Base-by-base conservation (phyloP, 1,140 invertebrate species). In the Apis mellifera region DNA sequence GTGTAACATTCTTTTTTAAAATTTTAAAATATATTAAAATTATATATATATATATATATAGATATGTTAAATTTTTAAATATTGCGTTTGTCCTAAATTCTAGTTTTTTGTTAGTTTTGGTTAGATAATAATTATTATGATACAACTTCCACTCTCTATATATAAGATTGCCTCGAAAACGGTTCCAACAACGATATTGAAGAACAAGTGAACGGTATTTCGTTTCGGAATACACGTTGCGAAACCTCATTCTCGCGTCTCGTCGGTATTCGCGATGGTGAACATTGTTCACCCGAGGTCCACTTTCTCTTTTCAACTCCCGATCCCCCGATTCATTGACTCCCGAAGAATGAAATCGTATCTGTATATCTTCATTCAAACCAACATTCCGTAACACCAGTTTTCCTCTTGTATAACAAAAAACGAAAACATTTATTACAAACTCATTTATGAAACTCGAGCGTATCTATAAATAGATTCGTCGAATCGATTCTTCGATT, bases 281-380 rank as follows among this genome's bases (percentile, higher is more conserved):
- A 73, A 48, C 17, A 86, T 86, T 81, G 78, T 84, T 84, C 59
- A 23, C 12, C 26, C 9, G 54, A 9, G 78, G 68, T 84, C 66
- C 60, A 84, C 83, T 84, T 85, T 87, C 88, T 85, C 84, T 75
- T 84, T 70, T 48, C 52, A 23, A 26, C 21, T 60, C 32, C 32
- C 80, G 55, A 84, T 84, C 76, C 72, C 57, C 19, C 52, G 42
- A 26, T n/a, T 64, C 65, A 82, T 82, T 84, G 23, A n/a, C 32
- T 71, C 52, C 21, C 5, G 54, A 7, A 78, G n/a, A 78, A 71
- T 54, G 60, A 76, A 50, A 76, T 52, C 48, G 23, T 52, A 8
- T 3, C 13, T 9, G 70, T 59, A 42, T 15, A 42, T 42, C 32
- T 15, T 73, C 32, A 23, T 73, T 73, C 13, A 7, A 15, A 42